Percentiles rank a stretch among this genome's conserved stretches.
These are phyloP conservation scores for Cololabis saira DNA, from an alignment of 2,113 vertebrate species.

Conservation along the genomic window DNA sequence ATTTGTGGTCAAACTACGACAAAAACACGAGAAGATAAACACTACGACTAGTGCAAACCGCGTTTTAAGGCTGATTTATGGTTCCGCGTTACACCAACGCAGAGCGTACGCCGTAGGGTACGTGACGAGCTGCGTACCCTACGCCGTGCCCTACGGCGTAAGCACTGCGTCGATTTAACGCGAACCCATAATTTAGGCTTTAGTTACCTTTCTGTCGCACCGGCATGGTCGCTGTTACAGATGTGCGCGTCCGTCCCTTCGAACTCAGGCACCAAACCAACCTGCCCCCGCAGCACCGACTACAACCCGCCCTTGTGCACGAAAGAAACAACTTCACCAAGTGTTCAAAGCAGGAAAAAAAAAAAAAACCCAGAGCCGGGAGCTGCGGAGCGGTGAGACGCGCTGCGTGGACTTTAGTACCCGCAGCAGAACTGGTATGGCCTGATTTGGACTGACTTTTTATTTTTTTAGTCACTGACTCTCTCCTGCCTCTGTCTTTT, in stretches of 20 bases:
- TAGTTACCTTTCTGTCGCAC: constrained; percentile 74
- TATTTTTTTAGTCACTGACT: background rate
- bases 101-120: too few species aligned
- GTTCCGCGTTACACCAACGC: too few species aligned
- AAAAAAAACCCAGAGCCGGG: too few species aligned
- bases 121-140: too few species aligned
- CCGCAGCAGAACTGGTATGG: constrained; percentile 1
- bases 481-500: background rate
- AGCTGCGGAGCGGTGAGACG: background rate
- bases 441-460: background rate
- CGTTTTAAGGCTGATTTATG: too few species aligned
- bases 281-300: constrained; percentile 11
- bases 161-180: too few species aligned
- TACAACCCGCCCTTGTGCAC: background rate
- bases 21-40: background rate
- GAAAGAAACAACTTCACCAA: background rate
- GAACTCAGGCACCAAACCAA: constrained; percentile 46
- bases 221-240: constrained; percentile 68
- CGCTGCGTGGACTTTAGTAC: constrained; percentile 52
- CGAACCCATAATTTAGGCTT: background rate
- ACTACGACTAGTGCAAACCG: background rate
- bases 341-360: background rate
- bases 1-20: too few species aligned
- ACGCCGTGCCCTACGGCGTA: too few species aligned
- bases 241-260: constrained; percentile 58